These are phyloP conservation scores for Agrotis puta DNA, from an alignment of 2,888 invertebrate genomes.

Conservation along the genomic window DNA sequence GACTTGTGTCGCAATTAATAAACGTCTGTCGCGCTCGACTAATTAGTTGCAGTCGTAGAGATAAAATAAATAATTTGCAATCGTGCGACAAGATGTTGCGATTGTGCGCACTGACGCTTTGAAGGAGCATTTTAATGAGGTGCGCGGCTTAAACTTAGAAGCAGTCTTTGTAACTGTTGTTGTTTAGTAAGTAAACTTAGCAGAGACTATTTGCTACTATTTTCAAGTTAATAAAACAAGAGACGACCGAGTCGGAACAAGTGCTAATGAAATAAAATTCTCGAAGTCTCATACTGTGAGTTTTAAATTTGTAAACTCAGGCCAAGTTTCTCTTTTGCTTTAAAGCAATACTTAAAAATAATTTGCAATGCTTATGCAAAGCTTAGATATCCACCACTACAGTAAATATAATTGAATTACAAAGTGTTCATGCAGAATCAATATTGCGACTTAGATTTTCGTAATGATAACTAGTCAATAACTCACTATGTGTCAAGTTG, in stretches of 20 bases:
- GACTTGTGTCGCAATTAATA: constrained; percentile 89
- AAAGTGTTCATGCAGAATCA: constrained; percentile 42
- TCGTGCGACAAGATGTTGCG: constrained; percentile 71
- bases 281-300: not conserved
- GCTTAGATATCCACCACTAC: not conserved
- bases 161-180: constrained; percentile 28
- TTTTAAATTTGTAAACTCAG: too few relatives aligned
- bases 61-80: constrained; percentile 82
- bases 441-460: constrained; percentile 35
- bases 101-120: constrained; percentile 72
- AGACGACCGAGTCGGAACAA: not conserved
- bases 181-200: constrained; percentile 23
- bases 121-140: constrained; percentile 68
- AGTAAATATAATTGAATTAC: constrained; percentile 43
- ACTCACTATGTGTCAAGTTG: constrained; percentile 29
- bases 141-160: constrained; percentile 57
- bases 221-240: not conserved
- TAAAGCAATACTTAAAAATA: not conserved
- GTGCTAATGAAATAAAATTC: not conserved
- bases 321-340: not conserved
- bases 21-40: constrained; percentile 86
- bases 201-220: not conserved
- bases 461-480: constrained; percentile 40
- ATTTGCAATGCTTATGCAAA: not conserved
- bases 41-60: constrained; percentile 85